Percentiles rank a stretch among this genome's conserved stretches.
phyloP scores from a whole-genome alignment of 2,797 vertebrate genomes.

The Lerista edwardsae region DNA sequence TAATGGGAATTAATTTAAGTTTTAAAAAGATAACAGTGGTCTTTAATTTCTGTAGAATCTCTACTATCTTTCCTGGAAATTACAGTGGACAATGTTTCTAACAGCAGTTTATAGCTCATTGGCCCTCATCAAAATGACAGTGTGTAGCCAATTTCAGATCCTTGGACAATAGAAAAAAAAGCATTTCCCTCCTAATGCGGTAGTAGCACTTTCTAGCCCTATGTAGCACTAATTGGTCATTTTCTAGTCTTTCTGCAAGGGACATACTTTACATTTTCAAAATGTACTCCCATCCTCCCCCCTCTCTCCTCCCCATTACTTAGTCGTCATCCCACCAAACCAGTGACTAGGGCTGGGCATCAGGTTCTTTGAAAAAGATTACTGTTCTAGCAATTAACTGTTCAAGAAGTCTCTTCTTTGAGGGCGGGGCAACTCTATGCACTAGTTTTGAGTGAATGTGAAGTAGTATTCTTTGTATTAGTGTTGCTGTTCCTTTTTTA shows the following conservation, averaged over 20 bases:
- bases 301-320: background rate
- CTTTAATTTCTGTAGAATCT: background rate
- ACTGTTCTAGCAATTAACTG: background rate
- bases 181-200: background rate
- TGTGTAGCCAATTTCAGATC: background rate
- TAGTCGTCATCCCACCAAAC: background rate
- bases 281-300: background rate
- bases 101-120: background rate
- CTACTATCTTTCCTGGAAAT: background rate
- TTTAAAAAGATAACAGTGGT: background rate
- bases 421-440: conserved; percentile 41
- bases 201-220: background rate
- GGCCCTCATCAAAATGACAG: background rate
- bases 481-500: background rate
- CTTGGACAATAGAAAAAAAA: background rate
- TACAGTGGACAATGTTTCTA: background rate
- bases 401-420: background rate
- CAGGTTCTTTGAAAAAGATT: background rate
- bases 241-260: background rate
- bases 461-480: background rate
- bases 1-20: too few relatives aligned
- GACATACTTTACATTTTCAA: background rate
- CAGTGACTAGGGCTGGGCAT: too few relatives aligned
- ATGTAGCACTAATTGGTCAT: background rate
- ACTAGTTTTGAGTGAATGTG: background rate